These are phyloP conservation scores for Aethina tumida DNA, from an alignment of 1,140 invertebrate genomes.

Conservation along the genomic window DNA sequence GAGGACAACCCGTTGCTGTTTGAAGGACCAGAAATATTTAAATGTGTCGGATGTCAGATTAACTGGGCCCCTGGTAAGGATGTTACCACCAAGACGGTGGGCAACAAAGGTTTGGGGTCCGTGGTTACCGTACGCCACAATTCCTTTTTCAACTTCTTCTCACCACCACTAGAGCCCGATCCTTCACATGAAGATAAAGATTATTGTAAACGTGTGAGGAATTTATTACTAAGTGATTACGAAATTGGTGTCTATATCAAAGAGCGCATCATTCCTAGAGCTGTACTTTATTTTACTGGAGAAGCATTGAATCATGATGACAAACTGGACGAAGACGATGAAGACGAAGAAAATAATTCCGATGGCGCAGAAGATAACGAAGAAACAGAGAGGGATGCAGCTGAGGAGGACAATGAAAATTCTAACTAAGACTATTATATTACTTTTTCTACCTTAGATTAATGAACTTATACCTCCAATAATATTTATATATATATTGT, in stretches of 20 bases:
- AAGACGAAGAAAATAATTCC: too few species aligned
- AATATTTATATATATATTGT: too few species aligned
- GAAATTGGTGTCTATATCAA: conserved; percentile 95
- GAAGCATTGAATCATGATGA: conserved; percentile 69
- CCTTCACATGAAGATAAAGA: conserved; percentile 56
- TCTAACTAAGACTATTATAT: too few species aligned
- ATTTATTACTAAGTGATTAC: conserved; percentile 80
- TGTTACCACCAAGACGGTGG: conserved; percentile 89
- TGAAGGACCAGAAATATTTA: conserved; percentile 94
- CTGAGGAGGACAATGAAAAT: too few species aligned
- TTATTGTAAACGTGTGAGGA: conserved; percentile 56
- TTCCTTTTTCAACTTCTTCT: conserved; percentile 99
- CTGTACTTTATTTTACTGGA: conserved; percentile 87
- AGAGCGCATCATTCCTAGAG: conserved; percentile 82
- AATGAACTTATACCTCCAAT: too few species aligned
- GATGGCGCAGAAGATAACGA: conserved; percentile 34
- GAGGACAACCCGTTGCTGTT: conserved; percentile 90
- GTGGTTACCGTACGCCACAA: conserved; percentile 83
- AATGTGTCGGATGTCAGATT: conserved; percentile 63
- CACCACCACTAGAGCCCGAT: conserved; percentile 62
- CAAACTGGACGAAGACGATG: conserved; percentile 58
- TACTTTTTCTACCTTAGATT: too few species aligned
- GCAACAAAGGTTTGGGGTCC: conserved; percentile 88
- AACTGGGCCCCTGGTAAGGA: conserved; percentile 66
- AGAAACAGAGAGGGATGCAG: too few species aligned